Base-by-base conservation (phyloP, 1,140 invertebrate genomes). In the Euborellia annulipes region DNA sequence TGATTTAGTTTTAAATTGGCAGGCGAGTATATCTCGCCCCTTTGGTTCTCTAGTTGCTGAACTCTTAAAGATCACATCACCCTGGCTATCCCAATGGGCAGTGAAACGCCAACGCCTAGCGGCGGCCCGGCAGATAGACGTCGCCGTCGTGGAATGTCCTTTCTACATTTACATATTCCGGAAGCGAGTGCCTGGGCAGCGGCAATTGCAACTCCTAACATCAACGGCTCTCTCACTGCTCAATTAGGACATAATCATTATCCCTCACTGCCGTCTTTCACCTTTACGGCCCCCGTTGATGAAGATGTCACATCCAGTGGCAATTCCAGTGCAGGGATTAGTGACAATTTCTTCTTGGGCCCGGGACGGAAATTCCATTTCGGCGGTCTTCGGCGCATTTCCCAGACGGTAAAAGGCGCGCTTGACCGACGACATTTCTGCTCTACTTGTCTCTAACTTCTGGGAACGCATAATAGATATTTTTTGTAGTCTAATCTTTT, bases 341-440 rank as follows among this genome's bases (percentile, higher is more conserved):
- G n/a, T n/a, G n/a, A n/a, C n/a, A n/a, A n/a, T n/a, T n/a, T n/a
- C n/a, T n/a, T n/a, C n/a, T n/a, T n/a, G n/a, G n/a, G n/a, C n/a
- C n/a, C n/a, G n/a, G n/a, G n/a, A n/a, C 60, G 66, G 23, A 69
- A 67, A 49, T 71, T 72, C 60, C 65, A 61, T 55, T 68, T 71
- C 46, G 67, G 66, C 22, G 57, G 53, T 22, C 62, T 73, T 32
- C 55, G 68, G 48, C 62, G 69, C 38, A 64, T 71, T 46, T 71
- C 70, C 36, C 67, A 72, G 47, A 66, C 59, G 62, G 70, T 73
- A 68, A 69, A 66, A 61, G 58, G 44, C 22, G 45, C n/a, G n/a
- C n/a, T n/a, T n/a, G n/a, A n/a, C n/a, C n/a, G n/a, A n/a, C n/a
- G n/a, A n/a, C n/a, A n/a, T n/a, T n/a, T n/a, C n/a, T n/a, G n/a